A percentile compares a stretch with the other conserved stretches of the same genome.
Conservation (phyloP, 2,113 vertebrate species). For the Nymphicus hollandicus region DNA sequence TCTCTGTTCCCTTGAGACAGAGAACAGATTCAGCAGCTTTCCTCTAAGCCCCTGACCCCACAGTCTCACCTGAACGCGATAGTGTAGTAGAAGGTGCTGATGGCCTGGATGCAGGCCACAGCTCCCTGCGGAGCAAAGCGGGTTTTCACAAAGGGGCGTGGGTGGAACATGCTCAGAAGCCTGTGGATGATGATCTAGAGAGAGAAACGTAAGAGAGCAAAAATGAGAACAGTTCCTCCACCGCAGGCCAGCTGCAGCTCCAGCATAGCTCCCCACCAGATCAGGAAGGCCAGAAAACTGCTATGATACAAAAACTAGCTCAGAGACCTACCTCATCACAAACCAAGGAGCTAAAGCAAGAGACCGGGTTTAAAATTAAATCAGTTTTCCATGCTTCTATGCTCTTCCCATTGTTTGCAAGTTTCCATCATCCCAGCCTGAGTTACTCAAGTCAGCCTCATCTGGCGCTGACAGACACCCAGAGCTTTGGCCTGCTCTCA, state of each 20-base stretch:
- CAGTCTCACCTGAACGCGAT: slow-evolving; percentile 86
- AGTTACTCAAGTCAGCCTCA: not conserved
- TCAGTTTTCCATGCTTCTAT: rapidly evolving
- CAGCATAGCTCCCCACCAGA: not conserved
- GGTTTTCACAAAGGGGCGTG: slow-evolving; percentile 88
- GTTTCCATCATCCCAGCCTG: not conserved
- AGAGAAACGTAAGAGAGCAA: not conserved
- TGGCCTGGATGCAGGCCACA: slow-evolving; percentile 87
- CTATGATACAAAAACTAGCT: not conserved
- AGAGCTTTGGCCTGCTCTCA: not conserved
- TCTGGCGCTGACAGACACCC: not conserved
- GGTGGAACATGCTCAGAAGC: slow-evolving; percentile 94
- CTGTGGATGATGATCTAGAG: slow-evolving; percentile 87
- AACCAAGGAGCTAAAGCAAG: not conserved
- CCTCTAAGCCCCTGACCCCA: not conserved
- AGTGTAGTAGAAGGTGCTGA: slow-evolving; percentile 89
- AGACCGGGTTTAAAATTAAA: not conserved
- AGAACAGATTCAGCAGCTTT: not conserved
- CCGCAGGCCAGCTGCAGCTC: not conserved
- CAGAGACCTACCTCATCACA: not conserved
- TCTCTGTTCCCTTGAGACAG: rapidly evolving
- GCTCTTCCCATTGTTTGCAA: not conserved
- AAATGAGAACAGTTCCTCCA: not conserved
- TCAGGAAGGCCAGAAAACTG: not conserved
- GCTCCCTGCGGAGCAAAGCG: slow-evolving; percentile 94